Percentiles rank a stretch among this genome's conserved stretches.
Conservation (phyloP, 2,113 vertebrate genomes). For the Podarcis raffonei region DNA sequence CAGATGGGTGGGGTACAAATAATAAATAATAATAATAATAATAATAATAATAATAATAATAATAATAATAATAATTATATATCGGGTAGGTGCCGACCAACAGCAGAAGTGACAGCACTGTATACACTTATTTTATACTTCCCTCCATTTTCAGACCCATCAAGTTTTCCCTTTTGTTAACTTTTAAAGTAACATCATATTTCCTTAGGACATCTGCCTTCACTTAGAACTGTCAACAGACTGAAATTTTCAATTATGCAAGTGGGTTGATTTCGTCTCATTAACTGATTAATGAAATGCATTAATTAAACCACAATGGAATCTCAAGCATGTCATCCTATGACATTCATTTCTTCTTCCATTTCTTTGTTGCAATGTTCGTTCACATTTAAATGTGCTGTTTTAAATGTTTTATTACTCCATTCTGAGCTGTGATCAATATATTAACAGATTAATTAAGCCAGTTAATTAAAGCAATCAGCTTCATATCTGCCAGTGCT, state of each 20-base stretch:
- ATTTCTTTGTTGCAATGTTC: conserved; percentile 10
- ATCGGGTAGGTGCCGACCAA: too few relatives aligned
- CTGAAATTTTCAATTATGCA: conserved; percentile 14
- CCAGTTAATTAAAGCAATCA: neutral
- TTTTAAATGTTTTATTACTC: conserved; percentile 5
- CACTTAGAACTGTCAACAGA: neutral
- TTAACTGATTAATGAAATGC: conserved; percentile 20
- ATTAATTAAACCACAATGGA: conserved; percentile 21
- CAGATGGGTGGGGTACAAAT: too few relatives aligned
- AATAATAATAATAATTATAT: too few relatives aligned
- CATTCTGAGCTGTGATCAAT: neutral
- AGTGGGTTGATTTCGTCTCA: neutral
- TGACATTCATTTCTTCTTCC: neutral
- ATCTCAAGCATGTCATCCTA: neutral
- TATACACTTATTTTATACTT: neutral
- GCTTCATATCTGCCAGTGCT: neutral
- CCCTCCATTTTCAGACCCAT: conserved; percentile 26
- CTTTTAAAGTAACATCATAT: neutral
- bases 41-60: too few relatives aligned
- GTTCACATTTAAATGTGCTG: conserved; percentile 5
- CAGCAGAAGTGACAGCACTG: too few relatives aligned
- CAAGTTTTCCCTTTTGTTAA: conserved; percentile 1
- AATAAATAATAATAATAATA: too few relatives aligned
- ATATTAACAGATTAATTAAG: neutral
- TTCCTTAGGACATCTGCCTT: neutral